Conservation (phyloP, 2,888 invertebrate genomes). For the Rhagonycha fulva region DNA sequence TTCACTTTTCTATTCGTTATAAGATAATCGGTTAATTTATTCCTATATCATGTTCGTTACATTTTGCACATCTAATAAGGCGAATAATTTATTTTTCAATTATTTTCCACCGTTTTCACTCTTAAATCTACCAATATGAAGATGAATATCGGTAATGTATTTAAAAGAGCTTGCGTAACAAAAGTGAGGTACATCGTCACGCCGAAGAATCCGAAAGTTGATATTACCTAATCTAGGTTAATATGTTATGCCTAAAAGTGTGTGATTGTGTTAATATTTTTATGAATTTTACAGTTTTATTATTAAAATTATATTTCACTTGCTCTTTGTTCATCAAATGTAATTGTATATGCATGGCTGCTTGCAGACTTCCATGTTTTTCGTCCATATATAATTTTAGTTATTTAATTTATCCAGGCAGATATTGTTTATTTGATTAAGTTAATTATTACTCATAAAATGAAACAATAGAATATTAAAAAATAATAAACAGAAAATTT, state of each 20-base stretch:
- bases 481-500: neutral
- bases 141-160: constrained; percentile 28
- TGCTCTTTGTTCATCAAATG: constrained; percentile 1
- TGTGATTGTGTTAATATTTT: constrained; percentile 30
- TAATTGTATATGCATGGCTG: neutral
- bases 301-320: constrained; percentile 12
- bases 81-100: constrained; percentile 9
- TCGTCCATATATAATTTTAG: neutral
- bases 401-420: neutral
- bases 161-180: constrained; percentile 37
- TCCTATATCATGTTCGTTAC: neutral
- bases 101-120: constrained; percentile 18
- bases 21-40: neutral
- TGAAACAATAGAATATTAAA: neutral
- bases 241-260: constrained; percentile 34
- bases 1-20: neutral
- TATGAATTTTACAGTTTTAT: constrained; percentile 14
- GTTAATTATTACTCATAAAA: neutral
- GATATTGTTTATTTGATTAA: neutral
- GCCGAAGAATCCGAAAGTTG: constrained; percentile 40
- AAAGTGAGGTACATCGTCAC: constrained; percentile 39
- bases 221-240: constrained; percentile 36
- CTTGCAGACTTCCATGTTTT: neutral
- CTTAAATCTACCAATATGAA: constrained; percentile 21
- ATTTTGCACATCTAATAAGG: neutral